Conservation (phyloP, 37 sponge, comb jelly and placozoan genomes). For the Halisarca cf. caerulea region DNA sequence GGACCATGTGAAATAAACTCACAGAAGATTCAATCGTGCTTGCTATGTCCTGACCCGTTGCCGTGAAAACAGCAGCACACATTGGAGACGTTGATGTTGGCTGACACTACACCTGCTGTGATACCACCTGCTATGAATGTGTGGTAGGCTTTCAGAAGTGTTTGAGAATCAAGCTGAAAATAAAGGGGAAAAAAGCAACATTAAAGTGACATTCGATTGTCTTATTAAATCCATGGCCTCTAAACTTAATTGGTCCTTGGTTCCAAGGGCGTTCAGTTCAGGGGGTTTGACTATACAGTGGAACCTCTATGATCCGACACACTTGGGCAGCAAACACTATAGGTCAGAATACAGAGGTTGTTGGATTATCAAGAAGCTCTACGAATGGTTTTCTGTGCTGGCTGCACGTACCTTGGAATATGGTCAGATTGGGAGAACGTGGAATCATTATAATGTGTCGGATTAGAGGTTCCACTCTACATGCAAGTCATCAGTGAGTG, state of each 20-base stretch:
- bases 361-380: too few species aligned
- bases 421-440: not conserved
- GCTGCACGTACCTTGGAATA: not conserved
- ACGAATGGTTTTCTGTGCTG: not conserved
- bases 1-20: constrained; percentile 30
- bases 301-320: too few species aligned
- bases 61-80: constrained; percentile 62
- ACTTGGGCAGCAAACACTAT: too few species aligned
- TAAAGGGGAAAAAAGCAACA: not conserved
- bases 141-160: constrained; percentile 25
- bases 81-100: constrained; percentile 48
- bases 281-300: too few species aligned
- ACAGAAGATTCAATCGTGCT: constrained; percentile 42
- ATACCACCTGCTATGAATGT: not conserved
- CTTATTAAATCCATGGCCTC: too few species aligned
- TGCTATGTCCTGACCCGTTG: constrained; percentile 83
- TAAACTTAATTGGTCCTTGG: too few species aligned
- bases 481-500: not conserved
- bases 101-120: constrained; percentile 30
- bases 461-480: not conserved
- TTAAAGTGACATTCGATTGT: not conserved
- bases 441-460: not conserved
- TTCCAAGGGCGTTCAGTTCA: too few species aligned
- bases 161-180: constrained; percentile 36
- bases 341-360: too few species aligned